Evolutionary conservation across 2,888 invertebrate species (phyloP).

Genomic region (Tineola bisselliella): DNA sequence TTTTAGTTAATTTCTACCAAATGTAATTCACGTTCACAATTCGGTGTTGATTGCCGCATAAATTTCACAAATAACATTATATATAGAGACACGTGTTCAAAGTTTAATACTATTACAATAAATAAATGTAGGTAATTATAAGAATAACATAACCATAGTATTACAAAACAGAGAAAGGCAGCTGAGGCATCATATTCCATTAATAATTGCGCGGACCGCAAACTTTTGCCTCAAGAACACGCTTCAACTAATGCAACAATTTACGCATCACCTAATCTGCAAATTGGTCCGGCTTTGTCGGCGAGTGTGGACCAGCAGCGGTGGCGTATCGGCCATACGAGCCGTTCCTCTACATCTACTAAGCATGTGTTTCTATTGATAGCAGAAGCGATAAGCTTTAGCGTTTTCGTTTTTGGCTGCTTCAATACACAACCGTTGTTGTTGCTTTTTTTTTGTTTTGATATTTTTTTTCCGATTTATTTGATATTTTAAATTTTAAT

Average conservation of each 20-base stretch:
- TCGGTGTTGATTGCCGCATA: no score
- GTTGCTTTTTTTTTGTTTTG: no score
- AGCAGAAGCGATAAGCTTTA: constrained; percentile 2
- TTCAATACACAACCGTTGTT: not conserved
- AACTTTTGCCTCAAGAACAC: constrained; percentile 11
- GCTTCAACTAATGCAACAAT: constrained; percentile 46
- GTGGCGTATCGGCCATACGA: constrained; percentile 6
- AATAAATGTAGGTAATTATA: no score
- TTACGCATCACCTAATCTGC: constrained; percentile 60
- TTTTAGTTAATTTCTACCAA: no score
- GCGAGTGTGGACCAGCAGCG: constrained; percentile 1
- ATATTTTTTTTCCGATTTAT: no score
- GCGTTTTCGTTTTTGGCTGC: no score
- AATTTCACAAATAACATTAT: no score
- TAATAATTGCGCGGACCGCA: constrained; percentile 13
- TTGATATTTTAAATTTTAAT: no score
- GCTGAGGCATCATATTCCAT: not conserved
- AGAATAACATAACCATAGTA: not conserved
- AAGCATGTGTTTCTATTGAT: not conserved
- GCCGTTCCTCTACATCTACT: constrained; percentile 4
- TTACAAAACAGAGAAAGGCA: not conserved
- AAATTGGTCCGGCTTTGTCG: constrained; percentile 41
- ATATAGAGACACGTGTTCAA: no score
- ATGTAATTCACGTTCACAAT: no score
- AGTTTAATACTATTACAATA: no score